A percentile compares a stretch with the other conserved stretches of the same genome.
Conservation (phyloP, 2,888 invertebrate genomes). For the Anagyrus pseudococci region DNA sequence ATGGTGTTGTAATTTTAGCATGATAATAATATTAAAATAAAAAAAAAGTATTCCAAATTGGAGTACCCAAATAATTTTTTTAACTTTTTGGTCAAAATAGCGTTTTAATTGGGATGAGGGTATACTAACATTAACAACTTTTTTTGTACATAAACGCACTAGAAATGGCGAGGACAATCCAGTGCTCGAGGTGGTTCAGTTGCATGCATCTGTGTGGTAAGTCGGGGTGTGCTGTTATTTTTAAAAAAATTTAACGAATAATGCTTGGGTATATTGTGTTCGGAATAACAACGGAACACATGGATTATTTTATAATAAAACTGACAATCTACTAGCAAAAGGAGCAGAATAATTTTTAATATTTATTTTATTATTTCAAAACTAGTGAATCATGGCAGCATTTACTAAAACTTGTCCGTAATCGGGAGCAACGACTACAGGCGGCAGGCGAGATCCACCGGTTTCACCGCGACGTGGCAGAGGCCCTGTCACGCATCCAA, state of each 20-base stretch:
- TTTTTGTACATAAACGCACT: slow-evolving; percentile 41
- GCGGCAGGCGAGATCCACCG: slow-evolving; percentile 97
- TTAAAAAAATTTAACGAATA: too few relatives aligned
- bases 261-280: too few relatives aligned
- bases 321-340: too few relatives aligned
- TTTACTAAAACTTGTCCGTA: slow-evolving; percentile 84
- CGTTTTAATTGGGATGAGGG: slow-evolving; percentile 25
- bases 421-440: slow-evolving; percentile 84
- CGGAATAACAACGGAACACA: too few relatives aligned
- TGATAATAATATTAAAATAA: not conserved
- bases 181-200: slow-evolving; percentile 64
- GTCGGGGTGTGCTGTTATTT: slow-evolving; percentile 38
- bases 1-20: not conserved
- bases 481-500: slow-evolving; percentile 86
- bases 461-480: slow-evolving; percentile 95
- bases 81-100: not conserved
- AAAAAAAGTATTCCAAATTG: not conserved
- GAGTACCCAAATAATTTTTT: too few relatives aligned
- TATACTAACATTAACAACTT: slow-evolving; percentile 35
- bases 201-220: slow-evolving; percentile 65
- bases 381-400: slow-evolving; percentile 84
- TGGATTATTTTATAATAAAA: too few relatives aligned
- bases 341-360: too few relatives aligned
- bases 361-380: not conserved
- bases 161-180: slow-evolving; percentile 62